A percentile compares a stretch with the other conserved stretches of the same genome.
phyloP scores from a whole-genome alignment of 1,140 invertebrate genomes.

The Lepidurus couesii region DNA sequence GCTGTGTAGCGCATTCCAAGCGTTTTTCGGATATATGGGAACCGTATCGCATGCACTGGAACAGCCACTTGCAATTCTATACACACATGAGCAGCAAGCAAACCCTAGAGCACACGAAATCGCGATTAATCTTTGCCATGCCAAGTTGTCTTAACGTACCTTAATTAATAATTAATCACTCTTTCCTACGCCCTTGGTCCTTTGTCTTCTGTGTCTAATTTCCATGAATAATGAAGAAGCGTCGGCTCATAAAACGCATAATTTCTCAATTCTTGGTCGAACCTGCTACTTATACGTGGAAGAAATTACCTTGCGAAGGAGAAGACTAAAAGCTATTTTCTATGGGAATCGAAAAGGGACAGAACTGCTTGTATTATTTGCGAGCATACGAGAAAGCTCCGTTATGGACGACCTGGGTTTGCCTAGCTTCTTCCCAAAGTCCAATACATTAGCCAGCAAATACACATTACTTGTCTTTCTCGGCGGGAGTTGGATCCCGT shows the following conservation, averaged over 20 bases:
- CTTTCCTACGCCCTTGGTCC: neutral
- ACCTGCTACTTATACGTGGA: neutral
- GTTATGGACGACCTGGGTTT: neutral
- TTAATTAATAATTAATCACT: too few species aligned
- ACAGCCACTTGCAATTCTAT: too few species aligned
- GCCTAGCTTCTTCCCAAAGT: neutral
- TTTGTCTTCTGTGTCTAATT: constrained; percentile 1
- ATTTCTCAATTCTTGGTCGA: neutral
- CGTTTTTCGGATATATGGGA: too few species aligned
- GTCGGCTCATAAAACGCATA: neutral
- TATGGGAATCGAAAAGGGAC: neutral
- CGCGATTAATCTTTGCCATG: too few species aligned
- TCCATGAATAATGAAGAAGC: neutral
- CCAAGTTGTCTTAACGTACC: too few species aligned
- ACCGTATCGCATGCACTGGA: too few species aligned
- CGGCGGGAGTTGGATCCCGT: neutral
- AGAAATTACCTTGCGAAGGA: neutral
- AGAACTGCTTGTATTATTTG: neutral
- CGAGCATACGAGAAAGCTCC: neutral
- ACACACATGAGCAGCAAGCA: too few species aligned
- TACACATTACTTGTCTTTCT: neutral
- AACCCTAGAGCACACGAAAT: too few species aligned
- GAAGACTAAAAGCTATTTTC: neutral
- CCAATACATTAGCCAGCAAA: neutral
- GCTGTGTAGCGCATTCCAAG: too few species aligned